phyloP scores from a whole-genome alignment of 2,888 invertebrate genomes.

The Drosophila longiperda region DNA sequence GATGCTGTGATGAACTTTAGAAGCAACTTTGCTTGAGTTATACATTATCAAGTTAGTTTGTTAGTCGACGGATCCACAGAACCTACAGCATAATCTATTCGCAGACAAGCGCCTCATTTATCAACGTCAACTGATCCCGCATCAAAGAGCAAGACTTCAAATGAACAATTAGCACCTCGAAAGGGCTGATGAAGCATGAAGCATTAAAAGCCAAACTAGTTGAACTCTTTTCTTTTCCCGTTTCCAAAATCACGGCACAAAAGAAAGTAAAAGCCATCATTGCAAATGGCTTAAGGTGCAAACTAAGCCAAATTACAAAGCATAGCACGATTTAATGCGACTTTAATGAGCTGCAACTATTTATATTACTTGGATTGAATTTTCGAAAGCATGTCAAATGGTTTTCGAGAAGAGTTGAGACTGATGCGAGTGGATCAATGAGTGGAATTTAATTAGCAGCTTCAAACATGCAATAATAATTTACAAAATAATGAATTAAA shows the following conservation, averaged over 20 bases:
- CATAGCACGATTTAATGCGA: constrained; percentile 48
- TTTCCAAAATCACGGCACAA: constrained; percentile 24
- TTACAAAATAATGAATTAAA: not conserved
- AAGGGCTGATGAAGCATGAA: constrained; percentile 23
- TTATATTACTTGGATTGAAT: constrained; percentile 23
- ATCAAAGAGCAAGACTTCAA: constrained; percentile 31
- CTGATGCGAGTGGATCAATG: not conserved
- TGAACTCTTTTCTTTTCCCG: constrained; percentile 11
- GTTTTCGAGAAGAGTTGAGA: constrained; percentile 5
- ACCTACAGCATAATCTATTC: constrained; percentile 8
- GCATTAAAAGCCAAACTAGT: constrained; percentile 32
- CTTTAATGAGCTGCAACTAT: constrained; percentile 57
- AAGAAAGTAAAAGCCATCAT: constrained; percentile 45
- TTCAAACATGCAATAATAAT: constrained; percentile 17
- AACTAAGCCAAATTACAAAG: constrained; percentile 25
- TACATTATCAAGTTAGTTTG: constrained; percentile 45
- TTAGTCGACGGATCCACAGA: constrained; percentile 13
- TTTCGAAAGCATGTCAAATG: constrained; percentile 51
- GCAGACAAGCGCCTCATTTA: constrained; percentile 47
- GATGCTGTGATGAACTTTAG: constrained; percentile 22
- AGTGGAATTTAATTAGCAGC: constrained; percentile 42
- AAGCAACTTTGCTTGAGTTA: constrained; percentile 40
- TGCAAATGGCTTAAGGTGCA: constrained; percentile 28
- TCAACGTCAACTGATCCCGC: constrained; percentile 62
- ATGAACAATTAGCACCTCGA: constrained; percentile 42